Percentiles rank a stretch among this genome's conserved stretches.
Conservation (phyloP, 2,888 invertebrate species). For the Schizotus pectinicornis region DNA sequence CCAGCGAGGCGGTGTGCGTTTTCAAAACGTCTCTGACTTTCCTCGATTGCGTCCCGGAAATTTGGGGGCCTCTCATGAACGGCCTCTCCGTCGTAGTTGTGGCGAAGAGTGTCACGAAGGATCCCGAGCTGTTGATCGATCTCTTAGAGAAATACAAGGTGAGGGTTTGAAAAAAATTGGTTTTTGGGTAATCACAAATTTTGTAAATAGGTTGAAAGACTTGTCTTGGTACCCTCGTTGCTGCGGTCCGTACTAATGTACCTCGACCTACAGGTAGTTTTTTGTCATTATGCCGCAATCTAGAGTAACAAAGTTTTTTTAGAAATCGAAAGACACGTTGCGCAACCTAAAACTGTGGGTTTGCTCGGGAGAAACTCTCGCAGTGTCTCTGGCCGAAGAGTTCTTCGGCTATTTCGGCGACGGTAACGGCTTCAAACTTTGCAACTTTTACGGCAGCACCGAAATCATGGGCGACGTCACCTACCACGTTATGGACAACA, state of each 20-base stretch:
- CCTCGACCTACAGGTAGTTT: constrained; percentile 63
- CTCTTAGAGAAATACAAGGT: constrained; percentile 75
- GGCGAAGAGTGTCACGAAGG: constrained; percentile 73
- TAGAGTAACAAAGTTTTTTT: too few species aligned
- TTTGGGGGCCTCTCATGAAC: constrained; percentile 85
- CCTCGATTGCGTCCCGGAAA: constrained; percentile 87
- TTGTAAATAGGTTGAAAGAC: constrained; percentile 66
- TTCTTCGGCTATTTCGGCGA: constrained; percentile 79
- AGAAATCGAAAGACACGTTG: constrained; percentile 15
- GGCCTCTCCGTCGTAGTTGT: constrained; percentile 76
- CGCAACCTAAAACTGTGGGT: constrained; percentile 78
- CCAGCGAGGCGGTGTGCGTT: constrained; percentile 73
- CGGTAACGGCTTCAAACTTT: constrained; percentile 66
- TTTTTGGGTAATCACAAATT: neutral
- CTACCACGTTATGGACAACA: constrained; percentile 70
- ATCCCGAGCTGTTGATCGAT: constrained; percentile 76
- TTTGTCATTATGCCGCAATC: neutral
- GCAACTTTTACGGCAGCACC: constrained; percentile 91
- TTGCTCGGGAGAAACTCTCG: constrained; percentile 85
- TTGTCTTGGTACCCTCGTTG: constrained; percentile 85
- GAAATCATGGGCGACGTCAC: constrained; percentile 93
- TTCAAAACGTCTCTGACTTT: constrained; percentile 93
- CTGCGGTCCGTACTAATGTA: constrained; percentile 80
- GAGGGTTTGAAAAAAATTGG: constrained; percentile 42
- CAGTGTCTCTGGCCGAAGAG: constrained; percentile 71